These are phyloP conservation scores for Dipodomys ordii DNA, from an alignment of 2,113 vertebrate species.

Conservation along the genomic window DNA sequence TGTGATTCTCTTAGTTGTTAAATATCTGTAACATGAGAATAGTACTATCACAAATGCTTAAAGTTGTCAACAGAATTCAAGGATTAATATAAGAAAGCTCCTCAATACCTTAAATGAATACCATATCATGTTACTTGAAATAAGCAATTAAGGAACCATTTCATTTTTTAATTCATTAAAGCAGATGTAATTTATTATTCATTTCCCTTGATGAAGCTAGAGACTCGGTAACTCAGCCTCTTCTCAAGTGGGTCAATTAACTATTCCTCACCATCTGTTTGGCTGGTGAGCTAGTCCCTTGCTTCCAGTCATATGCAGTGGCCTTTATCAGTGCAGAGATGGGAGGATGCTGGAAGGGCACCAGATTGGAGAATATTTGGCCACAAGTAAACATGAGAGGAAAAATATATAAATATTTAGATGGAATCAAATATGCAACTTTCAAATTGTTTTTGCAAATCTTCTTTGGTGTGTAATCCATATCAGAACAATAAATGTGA, in stretches of 20 bases:
- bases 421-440: slow-evolving; percentile 2
- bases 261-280: slow-evolving; percentile 82
- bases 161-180: slow-evolving; percentile 72
- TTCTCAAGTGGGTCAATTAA: slow-evolving; percentile 86
- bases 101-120: not conserved
- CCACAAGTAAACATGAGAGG: slow-evolving; percentile 10
- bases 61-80: not conserved
- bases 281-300: slow-evolving; percentile 59
- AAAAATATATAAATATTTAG: slow-evolving; percentile 31
- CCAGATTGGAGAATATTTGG: slow-evolving; percentile 41
- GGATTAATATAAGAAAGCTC: not conserved
- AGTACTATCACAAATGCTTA: not conserved
- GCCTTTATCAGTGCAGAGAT: slow-evolving; percentile 43
- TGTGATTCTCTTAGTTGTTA: slow-evolving; percentile 15
- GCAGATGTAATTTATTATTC: slow-evolving; percentile 77
- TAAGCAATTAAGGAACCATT: slow-evolving; percentile 34
- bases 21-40: not conserved
- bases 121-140: slow-evolving; percentile 7
- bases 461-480: not conserved
- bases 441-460: slow-evolving; percentile 21
- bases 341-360: slow-evolving; percentile 65
- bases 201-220: slow-evolving; percentile 71
- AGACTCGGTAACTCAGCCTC: slow-evolving; percentile 57
- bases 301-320: slow-evolving; percentile 49
- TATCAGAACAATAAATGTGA: not conserved